Evolutionary conservation across 2,113 vertebrate genomes (phyloP), one percentile per base, ranked within the genome.

Genomic region (Oenanthe oenanthe): DNA sequence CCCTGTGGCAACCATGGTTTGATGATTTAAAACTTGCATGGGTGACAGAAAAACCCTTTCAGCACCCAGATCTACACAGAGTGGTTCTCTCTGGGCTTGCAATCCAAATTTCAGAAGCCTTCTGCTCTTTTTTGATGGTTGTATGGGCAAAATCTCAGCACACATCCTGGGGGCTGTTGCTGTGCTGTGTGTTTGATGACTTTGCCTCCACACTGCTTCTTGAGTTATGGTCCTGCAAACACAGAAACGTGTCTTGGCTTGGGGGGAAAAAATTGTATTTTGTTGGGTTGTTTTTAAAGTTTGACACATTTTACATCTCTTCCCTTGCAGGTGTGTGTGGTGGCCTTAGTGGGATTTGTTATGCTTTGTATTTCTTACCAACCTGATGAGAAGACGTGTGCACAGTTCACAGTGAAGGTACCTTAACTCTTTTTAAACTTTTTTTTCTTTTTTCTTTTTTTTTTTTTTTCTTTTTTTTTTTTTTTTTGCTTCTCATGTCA

Each of bases 331-430:
- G 97, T 99, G 80, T 99, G 98, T 47, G 43, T 99, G 47, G 99
- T 98, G 67, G 98, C 99, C 89, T 96, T 99, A 60, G 92, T 99
- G 84, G 99, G 99, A n/a, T 98, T 99, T 75, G 96, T 99, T 93
- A 98, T 99, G 96, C 99, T 99, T 67, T 99, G 98, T 51, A 88
- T 99, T 96, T 99, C 98, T 0, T 99, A 99, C 94, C 97, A 97
- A 43, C 98, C 99, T 1, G 99, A 99, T 10, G 99, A 99, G 96
- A 98, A 97, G 94, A 98, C 98, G 0, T 98, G 98, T 42, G 62
- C 97, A 60, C 99, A 99, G 66, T 99, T 99, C 96, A 96, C 98
- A 54, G 97, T 97, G 91, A 99, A 99, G 98, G 99, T 99, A 97
- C 96, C 96, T 89, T 31, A 47, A 48, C 29, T 53, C 95, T 86